These are phyloP conservation scores for Gallinago paraguaiae DNA, from an alignment of 2,113 vertebrate species.

Conservation along the genomic window DNA sequence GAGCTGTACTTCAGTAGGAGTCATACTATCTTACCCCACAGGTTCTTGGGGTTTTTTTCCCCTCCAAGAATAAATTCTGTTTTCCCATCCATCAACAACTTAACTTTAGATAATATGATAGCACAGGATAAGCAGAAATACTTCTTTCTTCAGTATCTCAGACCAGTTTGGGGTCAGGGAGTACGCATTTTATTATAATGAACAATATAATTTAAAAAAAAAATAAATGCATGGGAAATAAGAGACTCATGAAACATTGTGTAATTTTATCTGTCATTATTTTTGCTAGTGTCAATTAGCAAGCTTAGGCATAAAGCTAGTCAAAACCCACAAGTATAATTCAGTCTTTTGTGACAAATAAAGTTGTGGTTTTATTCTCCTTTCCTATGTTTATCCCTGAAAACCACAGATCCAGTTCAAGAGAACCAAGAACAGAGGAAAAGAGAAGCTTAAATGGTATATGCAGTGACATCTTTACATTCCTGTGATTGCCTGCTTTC, in stretches of 20 bases:
- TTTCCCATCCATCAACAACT: not conserved
- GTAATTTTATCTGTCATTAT: not conserved
- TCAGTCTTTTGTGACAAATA: not conserved
- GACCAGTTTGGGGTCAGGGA: not conserved
- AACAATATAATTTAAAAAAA: not conserved
- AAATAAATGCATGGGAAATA: not conserved
- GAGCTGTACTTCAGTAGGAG: not conserved
- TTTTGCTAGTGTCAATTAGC: not conserved
- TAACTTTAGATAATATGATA: not conserved
- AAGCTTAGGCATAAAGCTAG: not conserved
- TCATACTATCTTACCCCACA: not conserved
- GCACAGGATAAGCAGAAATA: not conserved
- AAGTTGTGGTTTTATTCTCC: not conserved
- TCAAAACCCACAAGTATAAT: not conserved
- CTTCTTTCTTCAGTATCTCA: not conserved
- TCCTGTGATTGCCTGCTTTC: not conserved
- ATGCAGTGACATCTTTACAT: not conserved
- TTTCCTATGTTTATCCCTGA: not conserved
- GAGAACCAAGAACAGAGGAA: not conserved
- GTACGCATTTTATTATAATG: not conserved
- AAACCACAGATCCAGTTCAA: not conserved
- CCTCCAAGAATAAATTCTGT: not conserved
- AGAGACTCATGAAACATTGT: not conserved
- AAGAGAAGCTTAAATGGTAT: not conserved
- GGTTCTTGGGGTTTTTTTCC: not conserved